Evolutionary conservation across 2,113 vertebrate genomes (phyloP).

Genomic region (Leptobrachium leishanense): DNA sequence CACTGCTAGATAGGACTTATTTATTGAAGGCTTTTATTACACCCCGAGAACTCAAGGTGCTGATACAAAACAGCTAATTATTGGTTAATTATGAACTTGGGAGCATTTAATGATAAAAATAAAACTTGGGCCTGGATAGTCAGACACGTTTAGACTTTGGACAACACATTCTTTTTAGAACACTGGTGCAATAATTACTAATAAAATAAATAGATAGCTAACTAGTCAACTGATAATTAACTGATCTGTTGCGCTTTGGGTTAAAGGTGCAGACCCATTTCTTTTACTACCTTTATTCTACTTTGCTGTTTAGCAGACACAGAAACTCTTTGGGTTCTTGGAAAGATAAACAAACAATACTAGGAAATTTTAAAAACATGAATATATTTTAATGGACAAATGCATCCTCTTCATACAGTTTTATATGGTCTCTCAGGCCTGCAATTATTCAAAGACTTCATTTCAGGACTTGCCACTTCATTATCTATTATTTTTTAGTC

Average conservation of each 20-base stretch:
- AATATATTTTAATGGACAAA: too few species aligned
- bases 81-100: constrained; percentile 85
- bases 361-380: too few species aligned
- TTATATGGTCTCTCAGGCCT: too few species aligned
- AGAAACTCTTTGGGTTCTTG: too few species aligned
- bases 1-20: constrained; percentile 74
- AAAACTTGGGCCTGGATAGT: constrained; percentile 58
- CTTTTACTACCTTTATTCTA: constrained; percentile 15
- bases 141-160: constrained; percentile 75
- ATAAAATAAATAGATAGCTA: constrained; percentile 86
- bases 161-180: constrained; percentile 68
- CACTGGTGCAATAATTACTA: constrained; percentile 82
- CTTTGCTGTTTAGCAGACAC: not conserved
- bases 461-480: too few species aligned
- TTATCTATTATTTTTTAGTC: too few species aligned
- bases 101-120: constrained; percentile 70
- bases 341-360: not conserved
- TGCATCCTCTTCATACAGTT: too few species aligned
- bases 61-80: constrained; percentile 77
- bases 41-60: constrained; percentile 69
- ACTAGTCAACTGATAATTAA: constrained; percentile 86
- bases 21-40: constrained; percentile 78
- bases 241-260: constrained; percentile 77
- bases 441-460: too few species aligned
- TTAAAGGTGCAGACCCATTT: constrained; percentile 50